phyloP scores from a whole-genome alignment of 2,797 vertebrate genomes.

The Lepilemur ruficaudatus region DNA sequence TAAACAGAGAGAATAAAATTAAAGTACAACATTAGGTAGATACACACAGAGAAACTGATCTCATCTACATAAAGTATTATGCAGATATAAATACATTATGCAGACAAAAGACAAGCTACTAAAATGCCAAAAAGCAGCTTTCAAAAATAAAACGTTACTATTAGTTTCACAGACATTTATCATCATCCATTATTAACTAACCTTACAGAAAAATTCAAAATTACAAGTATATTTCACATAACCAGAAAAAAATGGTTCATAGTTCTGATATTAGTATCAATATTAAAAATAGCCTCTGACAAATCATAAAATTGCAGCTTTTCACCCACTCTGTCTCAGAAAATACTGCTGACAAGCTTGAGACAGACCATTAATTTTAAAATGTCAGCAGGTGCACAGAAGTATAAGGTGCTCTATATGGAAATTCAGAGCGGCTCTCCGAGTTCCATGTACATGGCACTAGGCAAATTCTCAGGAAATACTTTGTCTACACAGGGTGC shows the following conservation, averaged over 20 bases:
- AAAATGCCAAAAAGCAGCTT: background rate
- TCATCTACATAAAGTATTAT: background rate
- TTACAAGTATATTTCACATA: background rate
- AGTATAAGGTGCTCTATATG: accelerated
- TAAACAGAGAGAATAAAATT: background rate
- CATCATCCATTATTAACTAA: background rate
- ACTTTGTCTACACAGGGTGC: accelerated
- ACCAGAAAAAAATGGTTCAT: background rate
- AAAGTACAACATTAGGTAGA: background rate
- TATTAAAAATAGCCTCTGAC: background rate
- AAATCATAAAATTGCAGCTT: background rate
- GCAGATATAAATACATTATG: background rate
- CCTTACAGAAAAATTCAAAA: background rate
- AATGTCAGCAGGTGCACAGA: background rate
- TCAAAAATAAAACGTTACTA: background rate
- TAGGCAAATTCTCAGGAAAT: background rate
- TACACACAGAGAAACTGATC: background rate
- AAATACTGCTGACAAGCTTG: background rate
- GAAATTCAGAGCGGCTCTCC: background rate
- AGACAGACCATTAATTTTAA: background rate
- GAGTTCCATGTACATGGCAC: accelerated
- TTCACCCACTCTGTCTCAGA: background rate
- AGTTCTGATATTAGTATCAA: background rate
- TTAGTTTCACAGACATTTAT: background rate
- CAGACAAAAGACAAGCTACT: background rate